Base-by-base conservation (phyloP, 2,888 invertebrate species). In the Baronia brevicornis region DNA sequence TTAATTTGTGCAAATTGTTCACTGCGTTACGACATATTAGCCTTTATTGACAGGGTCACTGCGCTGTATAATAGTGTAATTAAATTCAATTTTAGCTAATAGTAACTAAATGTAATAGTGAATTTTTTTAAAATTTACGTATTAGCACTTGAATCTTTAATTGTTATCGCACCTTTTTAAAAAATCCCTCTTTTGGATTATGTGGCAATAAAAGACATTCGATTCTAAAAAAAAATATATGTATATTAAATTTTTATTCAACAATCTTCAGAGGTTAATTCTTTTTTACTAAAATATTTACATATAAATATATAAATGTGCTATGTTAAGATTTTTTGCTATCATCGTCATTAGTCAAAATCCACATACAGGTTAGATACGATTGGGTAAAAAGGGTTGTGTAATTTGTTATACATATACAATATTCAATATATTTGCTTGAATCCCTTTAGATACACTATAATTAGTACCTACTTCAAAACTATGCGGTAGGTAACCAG, bases 21-120 rank as follows among this genome's bases (percentile, higher is more conserved):
- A n/a, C n/a, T n/a, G 51, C 23, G 27, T 36, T 36, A 31, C 15
- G 10, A 31, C 19, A 31, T 61, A 60, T 69, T 72, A 73, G 78
- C 79, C 77, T 77, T 79, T 71, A 70, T 75, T 69, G 65, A 80
- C 80, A 80, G 80, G 80, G 80, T 80, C 74, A 54, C 62, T 66
- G 67, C 72, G 71, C 65, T 74, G 67, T 69, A 70, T 63, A 48
- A 60, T 70, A 78, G 64, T 66, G 58, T 72, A 73, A 67, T 67
- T 64, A 59, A 71, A 69, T 60, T 64, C 67, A 70, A 72, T 66
- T 60, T 68, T 71, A 77, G 66, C 61, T 59, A 70, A 74, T 77
- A 68, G 66, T 58, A 54, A 61, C 58, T 72, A 59, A 66, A 64
- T 67, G 60, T 74, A 66, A 67, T 73, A 74, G 71, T 60, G 47